Conservation (phyloP, 2,888 invertebrate genomes). For the Pandemis cinnamomeana region DNA sequence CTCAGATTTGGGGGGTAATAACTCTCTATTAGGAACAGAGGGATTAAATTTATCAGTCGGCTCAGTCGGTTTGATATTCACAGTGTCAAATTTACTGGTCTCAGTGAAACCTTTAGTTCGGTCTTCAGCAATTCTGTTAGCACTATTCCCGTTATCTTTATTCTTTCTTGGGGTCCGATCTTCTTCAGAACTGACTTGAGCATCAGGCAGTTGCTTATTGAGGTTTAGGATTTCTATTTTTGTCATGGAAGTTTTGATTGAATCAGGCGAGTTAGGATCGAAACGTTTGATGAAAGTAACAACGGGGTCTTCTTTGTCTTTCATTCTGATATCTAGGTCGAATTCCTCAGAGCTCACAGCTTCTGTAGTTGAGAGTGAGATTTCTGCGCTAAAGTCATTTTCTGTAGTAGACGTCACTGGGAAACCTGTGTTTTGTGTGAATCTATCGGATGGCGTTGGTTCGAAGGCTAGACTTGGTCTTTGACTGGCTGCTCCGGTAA, state of each 20-base stretch:
- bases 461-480: conserved; percentile 60
- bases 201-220: conserved; percentile 71
- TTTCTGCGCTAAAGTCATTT: conserved; percentile 57
- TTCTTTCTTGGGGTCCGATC: conserved; percentile 66
- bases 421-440: conserved; percentile 43
- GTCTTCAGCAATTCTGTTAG: conserved; percentile 61
- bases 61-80: conserved; percentile 61
- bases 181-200: conserved; percentile 73
- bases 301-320: conserved; percentile 61
- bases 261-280: conserved; percentile 73
- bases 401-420: conserved; percentile 57
- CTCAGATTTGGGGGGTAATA: conserved; percentile 84
- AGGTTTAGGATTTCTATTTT: conserved; percentile 71
- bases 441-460: conserved; percentile 49
- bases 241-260: conserved; percentile 71
- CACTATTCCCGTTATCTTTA: conserved; percentile 62
- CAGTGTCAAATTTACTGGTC: conserved; percentile 61
- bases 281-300: conserved; percentile 78
- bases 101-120: conserved; percentile 61
- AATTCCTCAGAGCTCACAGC: conserved; percentile 55
- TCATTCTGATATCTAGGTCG: conserved; percentile 56
- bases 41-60: conserved; percentile 45
- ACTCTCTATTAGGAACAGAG: conserved; percentile 62
- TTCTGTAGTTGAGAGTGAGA: conserved; percentile 60
- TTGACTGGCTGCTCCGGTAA: conserved; percentile 60